A percentile compares a stretch with the other conserved stretches of the same genome.
phyloP scores from a whole-genome alignment of 2,797 vertebrate species.

The Cossypha polioptera region DNA sequence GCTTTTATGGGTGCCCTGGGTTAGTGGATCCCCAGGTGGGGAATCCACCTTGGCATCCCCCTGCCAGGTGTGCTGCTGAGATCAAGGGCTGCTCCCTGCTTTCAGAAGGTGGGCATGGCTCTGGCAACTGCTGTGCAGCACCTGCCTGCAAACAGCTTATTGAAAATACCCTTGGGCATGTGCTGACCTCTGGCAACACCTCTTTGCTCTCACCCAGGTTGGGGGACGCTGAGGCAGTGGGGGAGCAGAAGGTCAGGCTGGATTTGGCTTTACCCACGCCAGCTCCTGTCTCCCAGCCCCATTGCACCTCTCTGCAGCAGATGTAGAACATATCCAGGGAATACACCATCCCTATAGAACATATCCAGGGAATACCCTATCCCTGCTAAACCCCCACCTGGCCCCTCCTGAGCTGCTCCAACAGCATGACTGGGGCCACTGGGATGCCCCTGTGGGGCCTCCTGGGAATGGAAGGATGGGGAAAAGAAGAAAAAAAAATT shows the following conservation, averaged over 20 bases:
- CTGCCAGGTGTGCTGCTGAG: not conserved
- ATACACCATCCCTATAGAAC: not conserved
- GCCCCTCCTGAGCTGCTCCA: not conserved
- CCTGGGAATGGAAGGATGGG: not conserved
- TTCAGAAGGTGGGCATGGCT: fast-evolving
- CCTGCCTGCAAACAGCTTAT: not conserved
- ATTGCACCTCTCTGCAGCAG: not conserved
- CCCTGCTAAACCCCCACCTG: not conserved
- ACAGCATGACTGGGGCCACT: fast-evolving
- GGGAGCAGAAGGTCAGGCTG: fast-evolving
- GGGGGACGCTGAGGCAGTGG: fast-evolving
- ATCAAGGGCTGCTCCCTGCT: not conserved
- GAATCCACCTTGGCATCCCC: fast-evolving
- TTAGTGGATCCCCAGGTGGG: not conserved
- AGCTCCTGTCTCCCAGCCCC: not conserved
- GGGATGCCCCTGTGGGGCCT: no score
- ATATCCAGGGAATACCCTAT: not conserved
- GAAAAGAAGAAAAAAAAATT: not conserved
- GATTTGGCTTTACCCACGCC: not conserved
- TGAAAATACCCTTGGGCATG: fast-evolving
- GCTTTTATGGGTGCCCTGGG: not conserved
- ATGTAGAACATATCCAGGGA: not conserved
- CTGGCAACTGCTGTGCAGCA: not conserved
- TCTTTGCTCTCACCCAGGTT: not conserved
- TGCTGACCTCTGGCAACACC: fast-evolving